A percentile compares a stretch with the other conserved stretches of the same genome.
phyloP scores from a whole-genome alignment of 2,797 vertebrate species.

The Pantherophis alleghaniensis region DNA sequence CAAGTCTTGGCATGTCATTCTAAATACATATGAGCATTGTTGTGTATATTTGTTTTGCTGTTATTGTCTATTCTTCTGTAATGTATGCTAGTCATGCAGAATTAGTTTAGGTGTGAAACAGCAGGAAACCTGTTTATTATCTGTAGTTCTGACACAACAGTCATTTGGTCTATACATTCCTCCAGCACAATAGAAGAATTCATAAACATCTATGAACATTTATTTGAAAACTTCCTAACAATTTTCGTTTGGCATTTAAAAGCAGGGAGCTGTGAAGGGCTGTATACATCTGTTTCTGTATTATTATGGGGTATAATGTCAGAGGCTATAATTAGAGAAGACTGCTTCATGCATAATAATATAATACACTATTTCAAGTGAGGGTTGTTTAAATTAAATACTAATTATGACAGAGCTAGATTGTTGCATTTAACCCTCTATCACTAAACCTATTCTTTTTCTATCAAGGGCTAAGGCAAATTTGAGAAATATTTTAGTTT shows the following conservation, averaged over 20 bases:
- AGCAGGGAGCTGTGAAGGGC: constrained; percentile 37
- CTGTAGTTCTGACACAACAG: constrained; percentile 35
- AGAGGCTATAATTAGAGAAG: constrained; percentile 53
- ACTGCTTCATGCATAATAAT: constrained; percentile 54
- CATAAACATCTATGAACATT: constrained; percentile 52
- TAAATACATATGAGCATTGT: constrained; percentile 42
- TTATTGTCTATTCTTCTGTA: constrained; percentile 44
- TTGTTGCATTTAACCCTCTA: constrained; percentile 3
- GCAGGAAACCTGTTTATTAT: constrained; percentile 27
- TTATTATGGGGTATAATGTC: constrained; percentile 50
- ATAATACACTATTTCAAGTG: constrained; percentile 44
- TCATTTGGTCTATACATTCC: constrained; percentile 43
- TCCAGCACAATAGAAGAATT: constrained; percentile 22
- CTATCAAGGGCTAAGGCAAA: not conserved
- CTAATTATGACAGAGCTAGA: constrained; percentile 31
- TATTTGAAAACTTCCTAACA: constrained; percentile 55
- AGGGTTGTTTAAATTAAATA: constrained; percentile 48
- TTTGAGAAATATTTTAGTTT: not conserved
- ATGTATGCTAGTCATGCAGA: constrained; percentile 32
- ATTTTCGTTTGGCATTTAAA: constrained; percentile 57
- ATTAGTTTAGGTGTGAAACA: constrained; percentile 36
- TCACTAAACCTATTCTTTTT: not conserved
- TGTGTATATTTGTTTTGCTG: constrained; percentile 10
- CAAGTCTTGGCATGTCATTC: constrained; percentile 51
- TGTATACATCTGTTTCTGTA: constrained; percentile 43